Evolutionary conservation across 2,113 vertebrate genomes (phyloP), one percentile per base, ranked within the genome.

Genomic region (Chauna torquata): DNA sequence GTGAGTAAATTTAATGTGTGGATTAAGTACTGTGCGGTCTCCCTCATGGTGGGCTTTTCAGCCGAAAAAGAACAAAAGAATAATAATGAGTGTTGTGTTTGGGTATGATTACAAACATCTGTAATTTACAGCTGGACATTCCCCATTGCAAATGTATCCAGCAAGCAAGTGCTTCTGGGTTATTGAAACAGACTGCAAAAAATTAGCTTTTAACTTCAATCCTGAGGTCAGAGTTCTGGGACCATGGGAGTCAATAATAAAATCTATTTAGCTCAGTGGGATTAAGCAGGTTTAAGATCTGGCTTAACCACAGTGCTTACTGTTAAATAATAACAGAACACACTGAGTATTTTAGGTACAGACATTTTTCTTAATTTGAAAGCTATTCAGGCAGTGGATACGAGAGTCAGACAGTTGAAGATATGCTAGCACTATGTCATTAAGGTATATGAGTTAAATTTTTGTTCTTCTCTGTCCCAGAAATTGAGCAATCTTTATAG

Each of bases 121-220:
- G 95, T 96, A 95, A 96, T 96, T 96, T 96, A 96, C 90, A 97
- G 94, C 90, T 96, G 96, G 92, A 93, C 68, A 40, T 86, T 95
- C 71, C 80, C 88, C 58, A 28, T 7, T 83, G 64, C 82, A 93
- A 94, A 92, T 38, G 50, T 13, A 95, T 68, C 55, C 95, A 95
- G 68, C 59, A 85, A 90, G 78, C 81, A 94, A 97, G 68, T 94
- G 64, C 71, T 95, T 77, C 88, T 96, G 88, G 75, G 87, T 90
- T 94, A 90, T 88, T 55, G 79, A 68, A 95, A 93, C 54, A 90
- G 71, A 50, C 85, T 86, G 87, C 49, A 95, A 94, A 94, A 93
- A 96, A 86, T 66, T 81, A 93, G 76, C 86, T 95, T 93, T 96
- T 91, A 96, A 96, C 81, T 93, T 92, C 82, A 95, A 82, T 86